Conservation (phyloP, 1,140 invertebrate species). For the Akabosia matsudoensis region DNA sequence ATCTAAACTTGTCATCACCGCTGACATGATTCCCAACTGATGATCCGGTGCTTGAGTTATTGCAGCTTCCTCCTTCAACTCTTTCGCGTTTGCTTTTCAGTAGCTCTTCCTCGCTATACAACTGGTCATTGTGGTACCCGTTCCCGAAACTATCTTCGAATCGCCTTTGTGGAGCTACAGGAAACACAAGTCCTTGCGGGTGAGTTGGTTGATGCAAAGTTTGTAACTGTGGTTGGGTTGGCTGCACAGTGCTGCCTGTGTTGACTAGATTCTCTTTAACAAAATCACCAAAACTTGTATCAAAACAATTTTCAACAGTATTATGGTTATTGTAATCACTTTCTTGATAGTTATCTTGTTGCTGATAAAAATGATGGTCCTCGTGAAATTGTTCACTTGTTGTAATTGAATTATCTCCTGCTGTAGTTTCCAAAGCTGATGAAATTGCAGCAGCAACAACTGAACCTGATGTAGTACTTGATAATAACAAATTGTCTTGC, state of each 20-base stretch:
- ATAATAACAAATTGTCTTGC: not conserved
- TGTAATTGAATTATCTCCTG: not conserved
- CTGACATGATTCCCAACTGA: conserved; percentile 13
- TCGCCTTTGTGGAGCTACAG: not conserved
- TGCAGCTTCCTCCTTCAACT: not conserved
- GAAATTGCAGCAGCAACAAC: conserved; percentile 2
- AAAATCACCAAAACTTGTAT: not conserved
- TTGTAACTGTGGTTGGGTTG: too few relatives aligned
- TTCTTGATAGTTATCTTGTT: not conserved
- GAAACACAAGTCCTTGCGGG: not conserved
- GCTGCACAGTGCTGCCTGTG: too few relatives aligned
- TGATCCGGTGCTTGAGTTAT: not conserved
- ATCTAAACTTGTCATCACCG: not conserved
- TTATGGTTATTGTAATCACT: not conserved
- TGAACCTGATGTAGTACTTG: not conserved
- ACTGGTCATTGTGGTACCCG: not conserved
- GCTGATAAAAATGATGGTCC: not conserved
- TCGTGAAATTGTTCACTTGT: not conserved
- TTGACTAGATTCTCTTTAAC: not conserved
- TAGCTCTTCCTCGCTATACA: not conserved
- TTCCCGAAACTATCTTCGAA: not conserved
- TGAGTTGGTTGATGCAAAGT: not conserved
- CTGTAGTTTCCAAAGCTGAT: conserved; percentile 3
- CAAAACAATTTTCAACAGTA: not conserved
- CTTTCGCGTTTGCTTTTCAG: not conserved